phyloP scores from a whole-genome alignment of 1,140 invertebrate species.

The Helicoverpa armigera region DNA sequence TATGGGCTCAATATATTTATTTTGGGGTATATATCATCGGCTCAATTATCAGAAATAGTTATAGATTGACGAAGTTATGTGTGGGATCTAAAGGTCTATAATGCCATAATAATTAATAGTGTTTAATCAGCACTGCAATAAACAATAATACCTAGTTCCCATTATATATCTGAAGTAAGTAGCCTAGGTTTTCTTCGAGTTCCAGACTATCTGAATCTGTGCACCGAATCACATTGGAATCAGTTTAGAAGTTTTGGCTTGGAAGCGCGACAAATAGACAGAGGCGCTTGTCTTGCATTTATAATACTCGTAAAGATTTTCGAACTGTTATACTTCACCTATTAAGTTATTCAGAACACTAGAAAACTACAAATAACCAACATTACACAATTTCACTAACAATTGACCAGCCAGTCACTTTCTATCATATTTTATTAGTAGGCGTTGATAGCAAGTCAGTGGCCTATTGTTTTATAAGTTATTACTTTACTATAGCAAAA shows the following conservation, averaged over 20 bases:
- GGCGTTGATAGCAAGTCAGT: slow-evolving; percentile 23
- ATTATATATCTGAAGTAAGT: too few species aligned
- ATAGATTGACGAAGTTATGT: slow-evolving; percentile 36
- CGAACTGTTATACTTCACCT: too few species aligned
- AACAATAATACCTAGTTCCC: too few species aligned
- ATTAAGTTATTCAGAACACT: too few species aligned
- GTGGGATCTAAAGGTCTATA: slow-evolving; percentile 1
- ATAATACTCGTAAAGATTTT: too few species aligned
- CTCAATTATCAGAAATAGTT: slow-evolving; percentile 31
- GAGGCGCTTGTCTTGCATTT: too few species aligned
- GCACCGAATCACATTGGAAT: too few species aligned
- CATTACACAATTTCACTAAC: slow-evolving; percentile 7
- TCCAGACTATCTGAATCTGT: too few species aligned
- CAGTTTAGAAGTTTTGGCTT: too few species aligned
- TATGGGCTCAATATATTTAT: slow-evolving; percentile 45
- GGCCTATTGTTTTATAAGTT: slow-evolving; percentile 39
- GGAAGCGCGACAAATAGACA: too few species aligned
- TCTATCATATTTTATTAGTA: slow-evolving; percentile 20
- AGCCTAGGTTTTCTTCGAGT: too few species aligned
- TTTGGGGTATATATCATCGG: slow-evolving; percentile 27
- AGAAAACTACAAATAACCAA: not conserved
- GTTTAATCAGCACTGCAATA: too few species aligned
- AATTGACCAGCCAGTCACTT: slow-evolving; percentile 8
- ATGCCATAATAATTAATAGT: not conserved
- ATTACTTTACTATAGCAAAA: slow-evolving; percentile 20